phyloP scores from a whole-genome alignment of 2,888 invertebrate genomes.

The Temnothorax ravouxi region DNA sequence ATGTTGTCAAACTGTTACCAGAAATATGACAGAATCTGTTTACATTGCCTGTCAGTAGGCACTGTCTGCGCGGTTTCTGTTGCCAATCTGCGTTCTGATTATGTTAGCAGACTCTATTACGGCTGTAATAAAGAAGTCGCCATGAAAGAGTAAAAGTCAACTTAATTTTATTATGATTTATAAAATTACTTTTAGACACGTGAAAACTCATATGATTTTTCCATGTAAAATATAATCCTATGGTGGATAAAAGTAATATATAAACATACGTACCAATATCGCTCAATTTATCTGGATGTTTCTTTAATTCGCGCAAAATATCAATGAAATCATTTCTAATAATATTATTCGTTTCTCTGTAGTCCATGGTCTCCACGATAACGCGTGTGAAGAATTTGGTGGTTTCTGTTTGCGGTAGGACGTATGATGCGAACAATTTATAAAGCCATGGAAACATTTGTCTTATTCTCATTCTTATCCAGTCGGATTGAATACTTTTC shows the following conservation, averaged over 20 bases:
- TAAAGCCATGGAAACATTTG: slow-evolving; percentile 72
- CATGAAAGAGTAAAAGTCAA: not conserved
- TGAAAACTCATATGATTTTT: not conserved
- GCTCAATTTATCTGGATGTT: slow-evolving; percentile 39
- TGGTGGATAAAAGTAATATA: not conserved
- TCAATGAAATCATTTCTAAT: slow-evolving; percentile 85
- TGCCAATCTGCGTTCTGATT: too few relatives aligned
- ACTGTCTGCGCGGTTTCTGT: too few relatives aligned
- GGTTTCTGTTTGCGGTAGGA: slow-evolving; percentile 70
- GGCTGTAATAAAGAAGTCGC: too few relatives aligned
- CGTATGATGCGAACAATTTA: slow-evolving; percentile 59
- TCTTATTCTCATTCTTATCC: slow-evolving; percentile 15
- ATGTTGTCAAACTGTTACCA: too few relatives aligned
- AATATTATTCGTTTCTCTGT: slow-evolving; percentile 81
- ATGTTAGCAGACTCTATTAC: too few relatives aligned
- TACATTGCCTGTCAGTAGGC: too few relatives aligned
- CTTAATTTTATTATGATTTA: not conserved
- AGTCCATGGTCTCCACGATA: slow-evolving; percentile 78
- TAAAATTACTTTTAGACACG: not conserved
- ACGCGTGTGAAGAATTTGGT: slow-evolving; percentile 78
- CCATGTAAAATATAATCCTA: not conserved
- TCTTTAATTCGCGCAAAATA: slow-evolving; percentile 79
- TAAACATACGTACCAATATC: slow-evolving; percentile 20
- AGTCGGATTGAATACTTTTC: not conserved
- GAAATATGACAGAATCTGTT: too few relatives aligned